Conservation (phyloP, 2,113 vertebrate species). For the Megalops atlanticus region DNA sequence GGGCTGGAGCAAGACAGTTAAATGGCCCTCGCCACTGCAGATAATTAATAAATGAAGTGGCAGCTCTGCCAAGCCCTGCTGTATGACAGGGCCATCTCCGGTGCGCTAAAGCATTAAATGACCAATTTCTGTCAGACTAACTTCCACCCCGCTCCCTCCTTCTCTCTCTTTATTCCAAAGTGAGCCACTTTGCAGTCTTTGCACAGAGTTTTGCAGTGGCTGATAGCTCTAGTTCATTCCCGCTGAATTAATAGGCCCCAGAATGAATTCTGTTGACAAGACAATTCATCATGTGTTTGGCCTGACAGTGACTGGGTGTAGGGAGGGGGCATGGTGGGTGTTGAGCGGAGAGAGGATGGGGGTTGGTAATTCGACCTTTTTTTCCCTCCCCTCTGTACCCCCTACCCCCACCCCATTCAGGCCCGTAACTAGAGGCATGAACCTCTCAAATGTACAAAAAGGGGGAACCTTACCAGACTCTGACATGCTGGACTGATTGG, state of each 20-base stretch:
- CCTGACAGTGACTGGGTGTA: constrained; percentile 95
- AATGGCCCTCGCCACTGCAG: constrained; percentile 88
- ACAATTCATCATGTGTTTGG: constrained; percentile 99
- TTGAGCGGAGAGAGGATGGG: constrained; percentile 58
- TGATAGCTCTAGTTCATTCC: constrained; percentile 99
- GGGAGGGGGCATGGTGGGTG: constrained; percentile 71
- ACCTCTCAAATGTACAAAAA: no score
- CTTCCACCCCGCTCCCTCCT: constrained; percentile 74
- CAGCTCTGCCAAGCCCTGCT: constrained; percentile 87
- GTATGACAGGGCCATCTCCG: constrained; percentile 99
- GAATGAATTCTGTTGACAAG: constrained; percentile 99
- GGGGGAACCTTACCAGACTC: no score
- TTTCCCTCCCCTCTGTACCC: no score
- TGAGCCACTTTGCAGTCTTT: constrained; percentile 85
- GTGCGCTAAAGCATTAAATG: constrained; percentile 99
- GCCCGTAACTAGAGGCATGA: constrained; percentile 54
- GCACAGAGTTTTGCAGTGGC: constrained; percentile 97
- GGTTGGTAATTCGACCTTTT: constrained; percentile 62
- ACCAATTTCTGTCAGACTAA: constrained; percentile 99
- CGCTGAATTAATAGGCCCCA: constrained; percentile 99
- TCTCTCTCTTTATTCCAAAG: constrained; percentile 71
- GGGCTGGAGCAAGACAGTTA: constrained; percentile 85
- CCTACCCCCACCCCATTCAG: constrained; percentile 35
- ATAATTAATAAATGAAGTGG: constrained; percentile 99
- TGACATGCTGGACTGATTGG: constrained; percentile 64